A percentile compares a stretch with the other conserved stretches of the same genome.
Evolutionary conservation across 2,797 vertebrate genomes (phyloP).

Genomic region (Sphenodon punctatus): DNA sequence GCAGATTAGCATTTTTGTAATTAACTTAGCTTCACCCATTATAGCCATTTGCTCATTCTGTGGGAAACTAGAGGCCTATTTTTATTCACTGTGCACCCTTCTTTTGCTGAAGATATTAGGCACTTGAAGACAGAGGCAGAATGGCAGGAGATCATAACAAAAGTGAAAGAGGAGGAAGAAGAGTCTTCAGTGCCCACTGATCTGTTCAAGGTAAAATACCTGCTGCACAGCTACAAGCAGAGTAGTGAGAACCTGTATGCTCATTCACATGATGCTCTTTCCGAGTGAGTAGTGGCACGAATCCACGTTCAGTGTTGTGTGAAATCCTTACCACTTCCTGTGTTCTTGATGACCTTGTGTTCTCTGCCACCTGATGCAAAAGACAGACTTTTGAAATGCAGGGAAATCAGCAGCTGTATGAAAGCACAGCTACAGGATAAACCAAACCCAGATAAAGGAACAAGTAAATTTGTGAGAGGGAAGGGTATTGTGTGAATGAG

Average conservation of each 20-base stretch:
- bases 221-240: neutral
- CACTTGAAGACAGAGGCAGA: conserved; percentile 84
- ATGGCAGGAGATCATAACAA: conserved; percentile 89
- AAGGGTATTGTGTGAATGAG: too few species aligned
- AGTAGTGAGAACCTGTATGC: neutral
- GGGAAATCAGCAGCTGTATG: too few species aligned
- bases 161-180: conserved; percentile 82
- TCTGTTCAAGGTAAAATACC: conserved; percentile 85
- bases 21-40: neutral
- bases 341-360: too few species aligned
- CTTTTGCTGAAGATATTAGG: conserved; percentile 81
- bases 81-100: conserved; percentile 13
- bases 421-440: too few species aligned
- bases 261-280: neutral
- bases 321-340: too few species aligned
- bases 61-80: neutral
- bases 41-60: neutral
- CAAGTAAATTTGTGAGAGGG: too few species aligned
- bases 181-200: conserved; percentile 88
- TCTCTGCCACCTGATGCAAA: too few species aligned
- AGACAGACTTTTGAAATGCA: too few species aligned
- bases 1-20: neutral
- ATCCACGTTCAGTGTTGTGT: too few species aligned
- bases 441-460: too few species aligned
- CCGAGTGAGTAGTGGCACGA: neutral